A percentile compares a stretch with the other conserved stretches of the same genome.
Conservation (phyloP, 2,797 vertebrate species). For the Falco rusticolus region DNA sequence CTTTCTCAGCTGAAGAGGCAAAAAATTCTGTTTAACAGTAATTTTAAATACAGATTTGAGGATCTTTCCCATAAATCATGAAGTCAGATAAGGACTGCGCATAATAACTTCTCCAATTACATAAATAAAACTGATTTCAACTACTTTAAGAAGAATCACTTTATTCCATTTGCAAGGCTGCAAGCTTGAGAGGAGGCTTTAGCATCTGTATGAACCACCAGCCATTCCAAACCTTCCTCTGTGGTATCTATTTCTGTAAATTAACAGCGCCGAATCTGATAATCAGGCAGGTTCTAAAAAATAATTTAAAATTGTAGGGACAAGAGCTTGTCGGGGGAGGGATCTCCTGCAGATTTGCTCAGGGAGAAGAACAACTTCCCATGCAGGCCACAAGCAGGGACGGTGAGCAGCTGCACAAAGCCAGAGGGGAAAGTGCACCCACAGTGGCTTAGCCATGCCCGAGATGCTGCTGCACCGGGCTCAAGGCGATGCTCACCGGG, state of each 20-base stretch:
- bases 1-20: constrained; percentile 34
- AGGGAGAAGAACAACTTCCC: not conserved
- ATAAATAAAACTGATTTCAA: constrained; percentile 45
- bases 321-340: too few relatives aligned
- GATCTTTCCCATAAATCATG: constrained; percentile 35
- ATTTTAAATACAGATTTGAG: constrained; percentile 45
- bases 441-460: not conserved
- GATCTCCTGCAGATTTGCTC: not conserved
- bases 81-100: not conserved
- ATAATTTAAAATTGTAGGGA: not conserved
- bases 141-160: not conserved
- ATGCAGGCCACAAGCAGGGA: not conserved
- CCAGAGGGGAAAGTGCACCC: rapidly evolving
- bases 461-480: not conserved
- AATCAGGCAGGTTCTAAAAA: not conserved
- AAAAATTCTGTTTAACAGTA: constrained; percentile 16
- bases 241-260: rapidly evolving
- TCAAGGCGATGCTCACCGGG: too few relatives aligned
- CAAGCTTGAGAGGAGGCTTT: not conserved
- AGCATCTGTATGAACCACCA: not conserved
- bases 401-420: rapidly evolving
- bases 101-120: constrained; percentile 40
- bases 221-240: not conserved
- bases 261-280: not conserved
- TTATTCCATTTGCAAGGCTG: not conserved